A percentile compares a stretch with the other conserved stretches of the same genome.
Conservation (phyloP, 2,113 vertebrate species). For the Butorides virescens region DNA sequence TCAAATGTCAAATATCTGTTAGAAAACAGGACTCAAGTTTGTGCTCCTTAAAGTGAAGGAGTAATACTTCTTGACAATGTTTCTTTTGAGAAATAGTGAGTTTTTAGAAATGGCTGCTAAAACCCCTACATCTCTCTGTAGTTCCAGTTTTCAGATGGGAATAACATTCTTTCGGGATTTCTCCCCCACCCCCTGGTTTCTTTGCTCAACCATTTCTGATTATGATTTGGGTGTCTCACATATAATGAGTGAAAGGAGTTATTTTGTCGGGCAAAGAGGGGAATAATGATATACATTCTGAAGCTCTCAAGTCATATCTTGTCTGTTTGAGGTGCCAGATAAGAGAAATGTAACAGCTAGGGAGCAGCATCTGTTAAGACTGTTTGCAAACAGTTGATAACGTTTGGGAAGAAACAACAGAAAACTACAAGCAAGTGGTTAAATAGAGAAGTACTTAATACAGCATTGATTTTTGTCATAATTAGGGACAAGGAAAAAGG, state of each 20-base stretch:
- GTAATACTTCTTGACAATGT: not conserved
- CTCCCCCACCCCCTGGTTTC: rapidly evolving
- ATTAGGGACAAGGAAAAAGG: not conserved
- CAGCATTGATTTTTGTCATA: not conserved
- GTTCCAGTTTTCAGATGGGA: not conserved
- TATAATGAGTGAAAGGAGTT: not conserved
- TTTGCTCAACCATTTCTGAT: not conserved
- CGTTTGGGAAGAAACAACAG: not conserved
- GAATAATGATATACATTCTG: not conserved
- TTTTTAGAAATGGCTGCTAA: not conserved
- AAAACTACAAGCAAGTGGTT: not conserved
- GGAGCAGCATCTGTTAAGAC: not conserved
- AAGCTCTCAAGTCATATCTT: not conserved
- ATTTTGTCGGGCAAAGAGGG: not conserved
- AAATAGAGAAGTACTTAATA: not conserved
- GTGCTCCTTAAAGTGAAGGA: not conserved
- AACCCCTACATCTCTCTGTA: not conserved
- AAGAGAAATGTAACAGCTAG: not conserved
- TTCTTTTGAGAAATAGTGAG: not conserved
- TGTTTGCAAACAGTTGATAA: not conserved
- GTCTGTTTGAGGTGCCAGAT: not conserved
- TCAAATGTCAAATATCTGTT: not conserved
- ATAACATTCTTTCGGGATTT: not conserved
- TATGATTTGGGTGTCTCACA: not conserved
- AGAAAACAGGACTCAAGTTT: not conserved